A percentile compares a stretch with the other conserved stretches of the same genome.
Conservation (phyloP, 2,888 invertebrate species). For the Malachius bipustulatus region DNA sequence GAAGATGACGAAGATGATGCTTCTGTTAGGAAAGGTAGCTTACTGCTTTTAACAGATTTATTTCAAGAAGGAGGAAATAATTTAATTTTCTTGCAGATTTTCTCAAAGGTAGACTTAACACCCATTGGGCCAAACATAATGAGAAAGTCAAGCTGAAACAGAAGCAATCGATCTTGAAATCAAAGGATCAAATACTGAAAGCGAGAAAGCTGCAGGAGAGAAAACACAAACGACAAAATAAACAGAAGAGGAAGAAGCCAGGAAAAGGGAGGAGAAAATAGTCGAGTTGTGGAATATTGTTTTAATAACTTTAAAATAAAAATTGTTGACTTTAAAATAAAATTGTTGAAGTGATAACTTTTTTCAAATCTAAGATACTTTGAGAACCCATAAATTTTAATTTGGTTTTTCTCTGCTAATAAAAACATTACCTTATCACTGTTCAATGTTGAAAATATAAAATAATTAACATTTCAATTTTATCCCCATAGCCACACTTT, state of each 20-base stretch:
- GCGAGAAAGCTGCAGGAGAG: constrained; percentile 52
- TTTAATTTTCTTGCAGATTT: constrained; percentile 15
- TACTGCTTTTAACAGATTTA: too few species aligned
- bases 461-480: too few species aligned
- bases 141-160: constrained; percentile 54
- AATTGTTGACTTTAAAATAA: too few species aligned
- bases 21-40: constrained; percentile 14
- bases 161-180: constrained; percentile 48
- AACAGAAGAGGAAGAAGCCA: constrained; percentile 38
- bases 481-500: too few species aligned
- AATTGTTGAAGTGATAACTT: too few species aligned
- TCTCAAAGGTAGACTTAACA: constrained; percentile 41
- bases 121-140: constrained; percentile 71
- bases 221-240: constrained; percentile 44
- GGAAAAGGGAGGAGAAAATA: constrained; percentile 9
- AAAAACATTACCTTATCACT: too few species aligned
- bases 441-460: too few species aligned
- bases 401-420: too few species aligned
- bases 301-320: too few species aligned
- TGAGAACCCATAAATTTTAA: too few species aligned
- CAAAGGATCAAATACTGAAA: constrained; percentile 69
- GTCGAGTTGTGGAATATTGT: too few species aligned
- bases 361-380: too few species aligned
- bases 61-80: constrained; percentile 4
- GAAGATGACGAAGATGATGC: constrained; percentile 37